phyloP scores from a whole-genome alignment of 2,888 invertebrate genomes.

The Herminia tarsipennalis region DNA sequence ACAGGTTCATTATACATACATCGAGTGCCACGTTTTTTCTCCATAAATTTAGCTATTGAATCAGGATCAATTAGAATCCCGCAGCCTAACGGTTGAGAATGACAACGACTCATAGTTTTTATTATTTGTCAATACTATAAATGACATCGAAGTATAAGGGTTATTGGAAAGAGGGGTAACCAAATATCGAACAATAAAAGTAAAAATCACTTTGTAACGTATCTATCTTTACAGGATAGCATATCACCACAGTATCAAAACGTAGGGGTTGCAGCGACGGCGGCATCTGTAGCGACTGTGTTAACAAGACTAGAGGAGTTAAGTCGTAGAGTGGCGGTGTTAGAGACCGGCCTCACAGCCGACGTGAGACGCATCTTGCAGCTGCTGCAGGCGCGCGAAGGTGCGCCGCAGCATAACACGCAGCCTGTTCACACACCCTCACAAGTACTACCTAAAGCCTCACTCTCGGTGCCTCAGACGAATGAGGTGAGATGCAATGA shows the following conservation, averaged over 20 bases:
- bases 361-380: slow-evolving; percentile 91
- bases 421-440: slow-evolving; percentile 71
- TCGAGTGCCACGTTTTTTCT: no score
- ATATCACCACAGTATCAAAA: slow-evolving; percentile 81
- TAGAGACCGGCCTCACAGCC: slow-evolving; percentile 90
- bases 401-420: slow-evolving; percentile 51
- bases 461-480: slow-evolving; percentile 74
- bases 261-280: slow-evolving; percentile 67
- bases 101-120: no score
- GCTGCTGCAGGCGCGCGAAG: slow-evolving; percentile 84
- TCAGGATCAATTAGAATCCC: no score
- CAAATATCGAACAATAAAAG: no score
- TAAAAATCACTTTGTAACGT: no score
- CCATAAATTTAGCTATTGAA: no score
- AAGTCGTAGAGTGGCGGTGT: slow-evolving; percentile 88
- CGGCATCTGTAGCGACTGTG: slow-evolving; percentile 82
- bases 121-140: no score
- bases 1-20: slow-evolving; percentile 47
- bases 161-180: no score
- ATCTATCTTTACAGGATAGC: slow-evolving; percentile 59
- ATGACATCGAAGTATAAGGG: no score
- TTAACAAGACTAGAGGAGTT: slow-evolving; percentile 89
- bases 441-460: slow-evolving; percentile 71
- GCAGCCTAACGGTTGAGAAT: no score
- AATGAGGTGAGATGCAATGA: slow-evolving; percentile 62